Percentiles rank a stretch among this genome's conserved stretches.
Conservation (phyloP, 2,888 invertebrate species). For the Calliscelio sp. region DNA sequence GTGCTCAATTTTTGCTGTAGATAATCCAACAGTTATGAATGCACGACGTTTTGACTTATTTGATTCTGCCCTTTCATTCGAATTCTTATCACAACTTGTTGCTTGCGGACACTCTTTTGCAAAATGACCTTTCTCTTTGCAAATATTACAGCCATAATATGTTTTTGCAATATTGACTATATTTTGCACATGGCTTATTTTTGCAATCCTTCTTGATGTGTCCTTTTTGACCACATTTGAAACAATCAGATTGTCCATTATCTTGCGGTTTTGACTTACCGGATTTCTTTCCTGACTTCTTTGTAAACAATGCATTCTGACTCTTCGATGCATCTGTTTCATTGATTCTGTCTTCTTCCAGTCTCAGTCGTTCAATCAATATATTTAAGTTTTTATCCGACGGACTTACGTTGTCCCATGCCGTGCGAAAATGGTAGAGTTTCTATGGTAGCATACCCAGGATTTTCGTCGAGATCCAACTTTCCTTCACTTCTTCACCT, state of each 20-base stretch:
- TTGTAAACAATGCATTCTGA: background rate
- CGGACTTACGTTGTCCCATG: background rate
- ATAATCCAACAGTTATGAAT: background rate
- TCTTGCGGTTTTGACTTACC: background rate
- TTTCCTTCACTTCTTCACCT: background rate
- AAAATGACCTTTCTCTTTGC: background rate
- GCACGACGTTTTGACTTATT: background rate
- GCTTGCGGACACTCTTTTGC: background rate
- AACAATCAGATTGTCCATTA: background rate
- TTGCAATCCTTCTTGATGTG: background rate
- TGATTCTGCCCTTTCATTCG: background rate
- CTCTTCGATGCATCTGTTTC: background rate
- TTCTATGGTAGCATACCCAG: background rate
- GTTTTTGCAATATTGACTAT: background rate
- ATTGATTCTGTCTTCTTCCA: background rate
- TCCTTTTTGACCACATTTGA: background rate
- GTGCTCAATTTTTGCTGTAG: background rate
- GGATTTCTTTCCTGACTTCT: background rate
- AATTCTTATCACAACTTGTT: background rate
- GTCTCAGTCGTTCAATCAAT: background rate
- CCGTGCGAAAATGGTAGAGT: background rate
- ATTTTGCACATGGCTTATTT: slow-evolving; percentile 7
- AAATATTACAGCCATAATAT: background rate
- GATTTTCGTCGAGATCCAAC: background rate
- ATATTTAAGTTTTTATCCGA: background rate